Evolutionary conservation across 2,797 vertebrate species (phyloP), one percentile per base, ranked within the genome.

Genomic region (Oryzias sinensis): DNA sequence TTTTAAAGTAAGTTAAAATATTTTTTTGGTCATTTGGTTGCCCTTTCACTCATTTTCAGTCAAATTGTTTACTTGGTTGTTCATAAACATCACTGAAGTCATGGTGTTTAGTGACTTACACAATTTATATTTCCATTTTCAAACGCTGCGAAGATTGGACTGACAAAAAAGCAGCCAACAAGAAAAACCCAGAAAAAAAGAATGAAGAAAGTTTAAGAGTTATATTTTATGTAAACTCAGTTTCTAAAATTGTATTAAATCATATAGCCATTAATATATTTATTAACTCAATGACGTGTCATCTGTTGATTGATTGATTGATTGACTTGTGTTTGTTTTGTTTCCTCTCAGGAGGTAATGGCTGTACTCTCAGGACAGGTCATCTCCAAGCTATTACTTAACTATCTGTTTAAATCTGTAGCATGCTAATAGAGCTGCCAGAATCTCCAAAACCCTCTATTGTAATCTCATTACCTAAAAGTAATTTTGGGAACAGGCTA

Each of bases 291-390:
- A 17, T 61, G 9, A 46, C 48, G 16, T 46, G n/a, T 24, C 53
- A 11, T 48, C 49, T 22, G 14, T 55, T 67, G 42, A 29, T 20
- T 6, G 4, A 53, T 55, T 67, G 42, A 29, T 20, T 6, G 4
- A 53, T n/a, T 24, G 42, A 29, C 25, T 62, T 37, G 22, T 65
- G 9, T 50, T 48, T 43, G 61, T 15, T 56, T 49, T 37, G 41
- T 4, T 29, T 29, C 40, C 49, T 71, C 15, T 65, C 51, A 54
- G 6, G 55, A 45, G 37, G 51, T 73, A 51, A 49, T 6, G 42
- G 43, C 46, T 68, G 49, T 66, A 54, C 65, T 74, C 65, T 82
- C 77, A 81, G 73, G 49, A 49, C 50, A 59, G 57, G 24, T 70
- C 17, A 47, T 45, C 44, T 56, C 44, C 33, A 37, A 59, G 50